A percentile compares a stretch with the other conserved stretches of the same genome.
Evolutionary conservation across 2,888 invertebrate species (phyloP).

Genomic region (Oscheius sp.): DNA sequence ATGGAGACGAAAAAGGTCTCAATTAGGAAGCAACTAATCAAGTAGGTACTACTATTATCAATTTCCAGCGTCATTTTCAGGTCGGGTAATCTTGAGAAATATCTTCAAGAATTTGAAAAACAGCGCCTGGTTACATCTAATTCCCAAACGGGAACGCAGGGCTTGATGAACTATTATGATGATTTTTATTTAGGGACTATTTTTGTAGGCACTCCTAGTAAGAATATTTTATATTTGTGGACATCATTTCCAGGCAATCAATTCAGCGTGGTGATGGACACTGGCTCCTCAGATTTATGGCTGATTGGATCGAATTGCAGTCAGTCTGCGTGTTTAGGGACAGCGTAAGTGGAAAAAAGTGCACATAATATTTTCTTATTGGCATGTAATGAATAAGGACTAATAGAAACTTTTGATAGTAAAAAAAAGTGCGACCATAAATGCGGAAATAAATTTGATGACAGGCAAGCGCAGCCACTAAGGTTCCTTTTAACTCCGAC

Average conservation of each 20-base stretch:
- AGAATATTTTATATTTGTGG: neutral
- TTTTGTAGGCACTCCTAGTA: conserved; percentile 61
- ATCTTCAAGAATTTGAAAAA: neutral
- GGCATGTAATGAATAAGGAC: too few relatives aligned
- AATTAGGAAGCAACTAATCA: neutral
- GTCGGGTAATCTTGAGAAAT: neutral
- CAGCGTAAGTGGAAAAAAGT: too few relatives aligned
- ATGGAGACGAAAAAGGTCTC: conserved; percentile 9
- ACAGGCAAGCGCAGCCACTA: neutral
- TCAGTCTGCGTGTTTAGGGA: conserved; percentile 40
- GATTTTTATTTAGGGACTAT: conserved; percentile 67
- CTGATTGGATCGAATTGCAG: conserved; percentile 59
- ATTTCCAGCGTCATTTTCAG: neutral
- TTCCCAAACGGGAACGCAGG: conserved; percentile 41
- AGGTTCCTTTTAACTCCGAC: too few relatives aligned
- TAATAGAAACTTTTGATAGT: too few relatives aligned
- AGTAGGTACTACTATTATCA: neutral
- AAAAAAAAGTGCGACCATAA: too few relatives aligned
- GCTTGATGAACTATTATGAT: conserved; percentile 62
- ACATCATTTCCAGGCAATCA: conserved; percentile 43
- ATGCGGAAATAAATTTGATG: too few relatives aligned
- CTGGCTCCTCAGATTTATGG: conserved; percentile 65
- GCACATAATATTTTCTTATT: too few relatives aligned
- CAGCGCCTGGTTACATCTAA: neutral
- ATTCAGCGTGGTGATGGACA: conserved; percentile 61